These are phyloP conservation scores for Notolabrus celidotus DNA, from an alignment of 2,797 vertebrate species.

Conservation along the genomic window DNA sequence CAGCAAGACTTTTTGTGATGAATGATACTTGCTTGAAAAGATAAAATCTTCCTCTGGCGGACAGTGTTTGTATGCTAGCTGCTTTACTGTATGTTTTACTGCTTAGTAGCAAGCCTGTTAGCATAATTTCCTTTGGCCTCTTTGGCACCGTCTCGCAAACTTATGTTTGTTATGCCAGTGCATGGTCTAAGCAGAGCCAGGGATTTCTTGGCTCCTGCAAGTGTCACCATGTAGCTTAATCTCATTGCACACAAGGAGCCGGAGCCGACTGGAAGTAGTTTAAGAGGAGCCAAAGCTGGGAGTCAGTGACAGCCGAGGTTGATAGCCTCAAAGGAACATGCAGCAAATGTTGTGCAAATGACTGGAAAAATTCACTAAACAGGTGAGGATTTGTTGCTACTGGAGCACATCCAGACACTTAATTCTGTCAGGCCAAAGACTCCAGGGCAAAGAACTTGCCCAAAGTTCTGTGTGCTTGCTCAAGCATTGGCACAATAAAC, in stretches of 20 bases:
- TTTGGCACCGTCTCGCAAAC: slow-evolving; percentile 21
- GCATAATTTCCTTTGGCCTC: slow-evolving; percentile 28
- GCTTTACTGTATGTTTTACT: not conserved
- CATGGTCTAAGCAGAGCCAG: slow-evolving; percentile 39
- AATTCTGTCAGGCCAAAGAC: slow-evolving; percentile 20
- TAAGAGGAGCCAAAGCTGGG: slow-evolving; percentile 21
- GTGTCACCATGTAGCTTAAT: slow-evolving; percentile 48
- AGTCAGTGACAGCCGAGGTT: slow-evolving; percentile 33
- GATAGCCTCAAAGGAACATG: slow-evolving; percentile 10
- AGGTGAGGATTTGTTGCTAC: slow-evolving; percentile 48
- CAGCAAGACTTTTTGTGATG: slow-evolving; percentile 22
- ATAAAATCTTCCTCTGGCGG: slow-evolving; percentile 11
- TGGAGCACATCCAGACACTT: slow-evolving; percentile 43
- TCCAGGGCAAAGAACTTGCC: slow-evolving; percentile 17
- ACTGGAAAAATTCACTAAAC: slow-evolving; percentile 42
- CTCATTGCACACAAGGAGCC: slow-evolving; percentile 46
- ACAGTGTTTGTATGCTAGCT: slow-evolving; percentile 1
- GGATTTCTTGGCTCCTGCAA: slow-evolving; percentile 46
- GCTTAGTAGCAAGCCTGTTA: slow-evolving; percentile 15
- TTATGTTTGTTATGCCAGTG: slow-evolving; percentile 38
- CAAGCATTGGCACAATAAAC: not conserved
- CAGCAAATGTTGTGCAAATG: slow-evolving; percentile 40
- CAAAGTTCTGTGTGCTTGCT: slow-evolving; percentile 36
- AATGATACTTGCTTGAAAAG: slow-evolving; percentile 16
- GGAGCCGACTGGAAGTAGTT: slow-evolving; percentile 23